A percentile compares a stretch with the other conserved stretches of the same genome.
phyloP scores from a whole-genome alignment of 2,888 invertebrate species.

The Dicranocentrus wangi region DNA sequence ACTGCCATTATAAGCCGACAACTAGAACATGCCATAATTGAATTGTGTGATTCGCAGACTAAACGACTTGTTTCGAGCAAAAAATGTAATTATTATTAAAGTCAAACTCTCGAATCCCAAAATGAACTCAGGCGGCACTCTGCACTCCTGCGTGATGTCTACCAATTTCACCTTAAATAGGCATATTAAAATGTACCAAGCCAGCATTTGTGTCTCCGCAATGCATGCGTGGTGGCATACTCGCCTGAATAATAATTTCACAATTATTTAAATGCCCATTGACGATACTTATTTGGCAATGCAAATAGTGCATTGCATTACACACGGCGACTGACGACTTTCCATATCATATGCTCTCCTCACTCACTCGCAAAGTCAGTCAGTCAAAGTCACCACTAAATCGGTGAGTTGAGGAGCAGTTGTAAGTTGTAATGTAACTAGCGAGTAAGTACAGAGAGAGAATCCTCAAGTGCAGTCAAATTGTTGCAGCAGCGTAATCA shows the following conservation, averaged over 20 bases:
- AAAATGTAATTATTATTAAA: background rate
- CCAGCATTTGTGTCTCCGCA: background rate
- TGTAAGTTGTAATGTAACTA: background rate
- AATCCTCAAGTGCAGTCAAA: background rate
- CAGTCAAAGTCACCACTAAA: too few relatives aligned
- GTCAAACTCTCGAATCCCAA: background rate
- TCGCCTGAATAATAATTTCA: constrained; percentile 11
- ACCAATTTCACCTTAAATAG: background rate
- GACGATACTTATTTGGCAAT: background rate
- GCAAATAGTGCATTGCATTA: constrained; percentile 4
- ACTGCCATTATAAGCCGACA: background rate
- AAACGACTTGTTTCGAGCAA: background rate
- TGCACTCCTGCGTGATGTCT: background rate
- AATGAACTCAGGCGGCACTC: background rate
- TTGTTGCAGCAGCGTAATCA: background rate
- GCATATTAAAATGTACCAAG: background rate
- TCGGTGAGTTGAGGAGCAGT: background rate
- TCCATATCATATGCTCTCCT: too few relatives aligned
- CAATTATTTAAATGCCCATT: constrained; percentile 1
- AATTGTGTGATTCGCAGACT: background rate
- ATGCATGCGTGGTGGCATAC: background rate
- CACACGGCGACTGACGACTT: background rate
- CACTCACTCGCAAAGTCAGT: too few relatives aligned
- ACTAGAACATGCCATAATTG: background rate
- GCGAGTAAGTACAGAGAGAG: background rate